phyloP scores from a whole-genome alignment of 2,797 vertebrate species.

The Varecia variegata region DNA sequence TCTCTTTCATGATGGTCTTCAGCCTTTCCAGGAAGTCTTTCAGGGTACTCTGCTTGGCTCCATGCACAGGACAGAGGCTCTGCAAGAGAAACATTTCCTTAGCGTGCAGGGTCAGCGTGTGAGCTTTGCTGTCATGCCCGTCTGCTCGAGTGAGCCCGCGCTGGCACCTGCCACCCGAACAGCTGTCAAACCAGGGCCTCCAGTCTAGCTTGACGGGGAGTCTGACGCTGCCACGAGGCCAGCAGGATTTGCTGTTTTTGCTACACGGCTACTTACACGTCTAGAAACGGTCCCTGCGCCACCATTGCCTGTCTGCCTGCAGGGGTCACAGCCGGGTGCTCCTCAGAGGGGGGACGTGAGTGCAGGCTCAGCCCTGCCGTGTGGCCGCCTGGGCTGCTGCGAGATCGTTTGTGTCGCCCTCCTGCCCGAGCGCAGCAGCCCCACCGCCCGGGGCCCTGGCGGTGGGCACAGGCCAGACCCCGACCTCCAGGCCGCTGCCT shows the following conservation, averaged over 20 bases:
- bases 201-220: background rate
- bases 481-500: background rate
- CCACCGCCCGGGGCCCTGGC: too few species aligned
- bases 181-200: background rate
- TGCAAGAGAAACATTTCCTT: constrained; percentile 39
- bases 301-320: background rate
- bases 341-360: background rate
- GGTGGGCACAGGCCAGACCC: background rate
- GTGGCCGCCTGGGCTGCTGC: background rate
- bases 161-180: background rate
- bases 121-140: background rate
- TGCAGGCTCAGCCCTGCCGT: background rate
- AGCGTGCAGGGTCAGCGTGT: background rate
- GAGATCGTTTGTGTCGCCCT: background rate
- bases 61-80: constrained; percentile 30
- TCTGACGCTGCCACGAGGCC: background rate
- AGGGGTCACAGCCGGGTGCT: background rate
- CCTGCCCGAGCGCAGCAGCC: background rate
- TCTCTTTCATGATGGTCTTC: background rate
- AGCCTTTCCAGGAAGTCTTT: constrained; percentile 61
- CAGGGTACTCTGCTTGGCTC: constrained; percentile 52
- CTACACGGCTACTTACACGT: background rate
- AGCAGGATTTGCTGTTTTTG: background rate
- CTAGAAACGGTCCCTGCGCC: background rate
- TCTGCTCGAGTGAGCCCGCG: background rate